Conservation (phyloP, 2,113 vertebrate species). For the Leptobrachium leishanense region DNA sequence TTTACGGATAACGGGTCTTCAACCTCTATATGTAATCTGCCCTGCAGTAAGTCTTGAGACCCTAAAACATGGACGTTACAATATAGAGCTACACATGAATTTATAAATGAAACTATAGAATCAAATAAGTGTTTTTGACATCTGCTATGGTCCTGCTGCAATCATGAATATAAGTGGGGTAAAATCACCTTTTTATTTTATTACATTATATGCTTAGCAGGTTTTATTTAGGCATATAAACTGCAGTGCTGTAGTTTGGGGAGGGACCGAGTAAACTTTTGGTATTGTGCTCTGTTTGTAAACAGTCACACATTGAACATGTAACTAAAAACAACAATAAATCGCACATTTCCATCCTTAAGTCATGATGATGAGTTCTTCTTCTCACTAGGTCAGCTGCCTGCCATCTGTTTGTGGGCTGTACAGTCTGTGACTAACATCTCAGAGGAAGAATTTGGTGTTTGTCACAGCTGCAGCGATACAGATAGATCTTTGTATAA, state of each 20-base stretch:
- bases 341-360: constrained; percentile 48
- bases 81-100: too few relatives aligned
- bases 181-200: not conserved
- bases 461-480: constrained; percentile 56
- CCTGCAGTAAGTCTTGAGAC: too few relatives aligned
- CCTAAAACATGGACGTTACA: too few relatives aligned
- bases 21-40: too few relatives aligned
- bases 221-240: constrained; percentile 27
- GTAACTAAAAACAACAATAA: constrained; percentile 45
- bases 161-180: not conserved
- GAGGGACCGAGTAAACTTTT: too few relatives aligned
- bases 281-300: constrained; percentile 6
- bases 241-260: not conserved
- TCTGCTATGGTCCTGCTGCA: not conserved
- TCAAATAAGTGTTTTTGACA: too few relatives aligned
- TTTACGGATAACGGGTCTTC: too few relatives aligned
- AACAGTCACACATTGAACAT: constrained; percentile 47
- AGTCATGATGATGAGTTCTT: constrained; percentile 41
- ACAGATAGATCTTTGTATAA: constrained; percentile 58
- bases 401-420: constrained; percentile 59
- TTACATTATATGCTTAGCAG: not conserved
- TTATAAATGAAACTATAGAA: too few relatives aligned
- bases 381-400: constrained; percentile 44
- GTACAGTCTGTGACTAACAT: constrained; percentile 54
- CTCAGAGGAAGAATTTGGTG: constrained; percentile 51